Base-by-base conservation (phyloP, 2,797 vertebrate species). In the Amazonetta brasiliensis region DNA sequence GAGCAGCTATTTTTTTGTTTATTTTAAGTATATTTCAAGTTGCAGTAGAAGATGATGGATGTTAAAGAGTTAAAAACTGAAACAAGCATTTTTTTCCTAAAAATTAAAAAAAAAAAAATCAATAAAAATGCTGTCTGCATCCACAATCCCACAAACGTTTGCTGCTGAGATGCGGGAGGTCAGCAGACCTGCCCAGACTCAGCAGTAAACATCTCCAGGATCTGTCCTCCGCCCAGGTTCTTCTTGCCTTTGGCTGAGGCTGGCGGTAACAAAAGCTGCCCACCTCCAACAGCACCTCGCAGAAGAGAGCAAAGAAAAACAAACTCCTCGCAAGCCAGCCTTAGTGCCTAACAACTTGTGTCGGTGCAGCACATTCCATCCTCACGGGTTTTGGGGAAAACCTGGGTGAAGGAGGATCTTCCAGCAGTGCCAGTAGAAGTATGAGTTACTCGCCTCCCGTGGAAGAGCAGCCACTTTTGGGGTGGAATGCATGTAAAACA, bases 401-500 rank as follows among this genome's bases (percentile, higher is more conserved):
- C 1, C 4, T 1, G 7, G 14, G 2, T 9, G 62, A 72, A 72
- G 31, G 15, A 67, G 16, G 7, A 3, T 10, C 30, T 16, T 23
- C 63, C 44, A 66, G 60, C 2, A 35, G 25, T 4, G 8, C 17
- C 62, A 58, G 59, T 9, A 80, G 56, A 41, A 60, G 52, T 2
- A 43, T 30, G 58, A 84, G 71, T 44, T 43, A n/a, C 4, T 23
- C 17, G 26, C 14, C 41, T 56, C 26, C 55, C 19, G 9, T 0
- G 71, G 74, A 76, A 76, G 68, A 15, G 8, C 41, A 31, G 3
- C 48, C 28, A 6, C 43, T 5, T 10, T 4, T 8, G 20, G 60
- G 23, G 7, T 16, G 21, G 59, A 26, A 80, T 1, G 43, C 11
- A 35, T 64, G 68, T n/a, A 48, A 77, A 68, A 15, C 17, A 3